Evolutionary conservation across 2,113 vertebrate species (phyloP), one percentile per base, ranked within the genome.

Genomic region (Monopterus albus): DNA sequence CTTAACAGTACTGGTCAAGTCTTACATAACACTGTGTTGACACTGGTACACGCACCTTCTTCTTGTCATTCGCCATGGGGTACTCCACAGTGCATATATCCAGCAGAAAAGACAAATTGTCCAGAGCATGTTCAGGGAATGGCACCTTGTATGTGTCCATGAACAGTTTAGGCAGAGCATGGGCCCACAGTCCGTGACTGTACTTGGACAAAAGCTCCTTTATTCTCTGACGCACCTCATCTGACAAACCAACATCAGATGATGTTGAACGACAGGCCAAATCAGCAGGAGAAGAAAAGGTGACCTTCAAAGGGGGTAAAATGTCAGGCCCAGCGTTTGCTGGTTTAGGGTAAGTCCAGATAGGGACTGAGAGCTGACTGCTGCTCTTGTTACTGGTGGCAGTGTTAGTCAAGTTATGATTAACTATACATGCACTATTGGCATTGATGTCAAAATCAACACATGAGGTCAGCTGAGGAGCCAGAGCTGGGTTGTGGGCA

Each of bases 161-260:
- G 60, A 93, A 99, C 38, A 96, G 90, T 83, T 94, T 95, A 1
- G 97, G 96, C 79, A 98, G 89, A 0, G 95, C 95, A 17, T 95
- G 92, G 45, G 92, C 94, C 97, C 97, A 99, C 63, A 99, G 88
- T 36, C 97, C 97, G 11, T 23, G 89, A 20, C 91, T 94, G 83
- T 96, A 96, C 72, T 94, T 96, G 23, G 75, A 64, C 75, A 99
- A 91, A 67, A 98, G 91, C 72, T 94, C 87, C 11, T 88, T 89
- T 50, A 98, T 79, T 66, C 91, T 95, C 55, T 92, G 75, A 64
- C 95, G 94, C 5, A 96, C 64, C 23, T 95, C 94, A 42, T 51
- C 72, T 38, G 86, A 17, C 25, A 76, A 18, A 1, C n/a, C 4
- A 1, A 1, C 31, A 26, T 59, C 13, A 20, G 62, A 8, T 2